Evolutionary conservation across 2,888 invertebrate genomes (phyloP), one percentile per base, ranked within the genome.

Genomic region (Catocala fraxini): DNA sequence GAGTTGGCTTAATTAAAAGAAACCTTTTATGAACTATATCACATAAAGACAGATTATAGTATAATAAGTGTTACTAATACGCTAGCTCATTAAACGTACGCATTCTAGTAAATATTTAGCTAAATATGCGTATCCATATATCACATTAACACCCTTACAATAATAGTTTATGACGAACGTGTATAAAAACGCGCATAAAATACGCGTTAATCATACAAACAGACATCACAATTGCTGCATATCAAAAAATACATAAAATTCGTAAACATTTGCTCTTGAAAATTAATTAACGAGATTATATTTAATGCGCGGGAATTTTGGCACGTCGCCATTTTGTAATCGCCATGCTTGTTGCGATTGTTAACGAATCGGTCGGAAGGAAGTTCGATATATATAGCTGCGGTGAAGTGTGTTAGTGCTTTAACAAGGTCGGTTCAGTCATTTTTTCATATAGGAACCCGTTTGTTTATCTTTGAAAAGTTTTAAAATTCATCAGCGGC

Each of bases 221-320:
- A 49, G 35, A 12, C n/a, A 48, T 68, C 52, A 12, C 51, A 59
- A 59, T 51, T 34, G 55, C 34, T 51, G 62, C 63, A 56, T 61
- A 56, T 62, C 53, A 63, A 56, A 66, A 52, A 73, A 67, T 34
- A 65, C 47, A 57, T 51, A 51, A 57, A 53, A 59, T 34, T 52
- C 13, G 51, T 48, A 56, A 70, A 70, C 70, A 61, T 68, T 45
- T 47, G 61, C 54, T 60, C 61, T 61, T n/a, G 52, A 65, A 61
- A 71, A 74, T 71, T 74, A 77, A 77, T 74, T 76, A 70, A 71
- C 54, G 58, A 64, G 65, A 59, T 69, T 60, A 68, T 55, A 64
- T 66, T 63, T 48, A 60, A 71, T 70, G 65, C 65, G 63, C 51
- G 68, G 66, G 63, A 58, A 68, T 71, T 65, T 77, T 76, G 75